Percentiles rank a stretch among this genome's conserved stretches.
phyloP scores from a whole-genome alignment of 2,888 invertebrate species.

The Napeogenes inachia region DNA sequence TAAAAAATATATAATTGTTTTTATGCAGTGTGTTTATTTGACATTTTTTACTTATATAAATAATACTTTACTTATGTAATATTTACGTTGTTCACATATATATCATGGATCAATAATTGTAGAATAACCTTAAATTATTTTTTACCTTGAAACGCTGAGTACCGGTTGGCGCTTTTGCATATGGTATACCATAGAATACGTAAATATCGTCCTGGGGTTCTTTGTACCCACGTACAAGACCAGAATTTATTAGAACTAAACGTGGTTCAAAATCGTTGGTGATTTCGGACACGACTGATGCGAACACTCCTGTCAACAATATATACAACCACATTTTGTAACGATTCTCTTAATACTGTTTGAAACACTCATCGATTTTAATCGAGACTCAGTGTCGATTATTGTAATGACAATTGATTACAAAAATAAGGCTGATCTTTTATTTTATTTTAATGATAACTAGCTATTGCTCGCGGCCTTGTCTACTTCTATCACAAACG shows the following conservation, averaged over 20 bases:
- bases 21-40: no score
- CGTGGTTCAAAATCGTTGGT: not conserved
- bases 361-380: not conserved
- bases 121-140: not conserved
- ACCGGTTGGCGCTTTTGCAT: slow-evolving; percentile 42
- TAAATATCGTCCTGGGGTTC: slow-evolving; percentile 26
- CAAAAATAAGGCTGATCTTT: no score
- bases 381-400: no score
- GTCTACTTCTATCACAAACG: no score
- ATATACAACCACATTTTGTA: not conserved
- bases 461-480: no score
- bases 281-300: not conserved
- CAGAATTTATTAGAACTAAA: not conserved
- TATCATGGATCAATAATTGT: not conserved
- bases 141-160: slow-evolving; percentile 37
- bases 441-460: no score
- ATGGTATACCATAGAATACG: slow-evolving; percentile 41
- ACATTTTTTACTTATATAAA: no score
- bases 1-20: no score
- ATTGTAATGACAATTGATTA: no score
- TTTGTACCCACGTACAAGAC: slow-evolving; percentile 35
- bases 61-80: no score
- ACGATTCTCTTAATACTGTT: not conserved
- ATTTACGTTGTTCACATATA: no score
- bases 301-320: not conserved